A percentile compares a stretch with the other conserved stretches of the same genome.
phyloP scores from a whole-genome alignment of 2,888 invertebrate genomes.

The Orthosia incerta region DNA sequence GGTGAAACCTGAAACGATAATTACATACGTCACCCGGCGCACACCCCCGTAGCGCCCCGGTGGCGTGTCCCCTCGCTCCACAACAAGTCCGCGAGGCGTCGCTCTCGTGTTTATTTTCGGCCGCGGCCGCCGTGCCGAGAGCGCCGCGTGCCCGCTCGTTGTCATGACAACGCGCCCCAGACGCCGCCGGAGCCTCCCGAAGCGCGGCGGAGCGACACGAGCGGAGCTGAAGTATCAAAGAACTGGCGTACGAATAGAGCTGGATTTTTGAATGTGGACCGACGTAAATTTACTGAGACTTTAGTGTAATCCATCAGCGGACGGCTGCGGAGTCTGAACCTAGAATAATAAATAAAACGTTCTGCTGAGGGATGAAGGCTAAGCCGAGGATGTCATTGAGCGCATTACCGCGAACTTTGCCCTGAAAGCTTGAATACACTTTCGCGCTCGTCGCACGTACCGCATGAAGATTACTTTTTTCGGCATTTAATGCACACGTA shows the following conservation, averaged over 20 bases:
- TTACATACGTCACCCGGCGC: constrained; percentile 64
- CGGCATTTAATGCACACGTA: constrained; percentile 23
- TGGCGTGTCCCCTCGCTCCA: constrained; percentile 69
- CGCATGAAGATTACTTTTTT: constrained; percentile 13
- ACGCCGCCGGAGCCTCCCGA: constrained; percentile 81
- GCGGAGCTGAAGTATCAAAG: constrained; percentile 56
- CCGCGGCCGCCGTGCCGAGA: constrained; percentile 79
- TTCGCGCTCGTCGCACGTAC: constrained; percentile 28
- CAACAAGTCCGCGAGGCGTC: constrained; percentile 73
- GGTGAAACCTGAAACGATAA: constrained; percentile 66
- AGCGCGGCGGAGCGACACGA: constrained; percentile 73
- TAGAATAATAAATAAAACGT: constrained; percentile 59
- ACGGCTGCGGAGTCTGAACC: constrained; percentile 35
- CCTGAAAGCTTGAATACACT: constrained; percentile 44
- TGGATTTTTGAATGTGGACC: constrained; percentile 61
- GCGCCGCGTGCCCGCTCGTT: constrained; percentile 82
- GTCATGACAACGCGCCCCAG: constrained; percentile 87
- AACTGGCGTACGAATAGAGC: constrained; percentile 51
- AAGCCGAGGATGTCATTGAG: constrained; percentile 45
- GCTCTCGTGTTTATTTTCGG: constrained; percentile 87
- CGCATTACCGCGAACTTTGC: constrained; percentile 50
- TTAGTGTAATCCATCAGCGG: constrained; percentile 58
- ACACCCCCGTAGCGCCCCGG: constrained; percentile 58
- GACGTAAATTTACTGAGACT: constrained; percentile 53
- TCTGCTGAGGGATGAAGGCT: constrained; percentile 26